phyloP scores from a whole-genome alignment of 2,113 vertebrate species.

The Mus pahari region DNA sequence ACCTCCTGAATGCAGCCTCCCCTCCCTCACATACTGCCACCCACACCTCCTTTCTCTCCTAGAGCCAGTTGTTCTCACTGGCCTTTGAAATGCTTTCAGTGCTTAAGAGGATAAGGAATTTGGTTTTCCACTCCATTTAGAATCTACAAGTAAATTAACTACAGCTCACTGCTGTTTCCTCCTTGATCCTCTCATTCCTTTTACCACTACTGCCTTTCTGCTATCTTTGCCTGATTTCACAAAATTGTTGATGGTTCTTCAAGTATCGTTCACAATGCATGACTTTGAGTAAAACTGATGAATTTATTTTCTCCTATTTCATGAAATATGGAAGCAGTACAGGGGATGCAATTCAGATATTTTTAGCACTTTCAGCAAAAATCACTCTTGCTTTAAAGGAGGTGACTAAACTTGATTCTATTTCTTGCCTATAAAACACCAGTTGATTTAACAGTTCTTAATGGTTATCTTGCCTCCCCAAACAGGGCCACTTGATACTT shows the following conservation, averaged over 20 bases:
- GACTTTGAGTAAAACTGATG: background rate
- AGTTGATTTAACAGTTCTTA: background rate
- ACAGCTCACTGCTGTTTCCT: background rate
- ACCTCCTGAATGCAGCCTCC: background rate
- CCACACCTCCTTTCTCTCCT: background rate
- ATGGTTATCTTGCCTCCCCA: background rate
- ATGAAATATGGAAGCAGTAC: slow-evolving; percentile 6
- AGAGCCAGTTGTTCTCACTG: background rate
- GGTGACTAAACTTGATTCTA: background rate
- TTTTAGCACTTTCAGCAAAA: slow-evolving; percentile 9
- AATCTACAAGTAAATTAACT: background rate
- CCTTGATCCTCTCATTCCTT: background rate
- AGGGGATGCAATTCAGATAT: background rate
- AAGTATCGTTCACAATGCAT: slow-evolving; percentile 14
- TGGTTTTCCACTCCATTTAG: slow-evolving; percentile 40
- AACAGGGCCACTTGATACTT: background rate
- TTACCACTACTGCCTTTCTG: background rate
- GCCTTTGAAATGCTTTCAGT: background rate
- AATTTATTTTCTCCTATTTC: slow-evolving; percentile 44
- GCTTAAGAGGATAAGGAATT: background rate
- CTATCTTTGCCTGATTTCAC: slow-evolving; percentile 1
- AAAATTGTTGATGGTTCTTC: background rate
- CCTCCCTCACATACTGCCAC: background rate
- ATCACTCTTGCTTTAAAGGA: slow-evolving; percentile 4
- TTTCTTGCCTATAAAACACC: slow-evolving; percentile 51